These are phyloP conservation scores for Corynorhinus townsendii DNA, from an alignment of 2,113 vertebrate species.

Conservation along the genomic window DNA sequence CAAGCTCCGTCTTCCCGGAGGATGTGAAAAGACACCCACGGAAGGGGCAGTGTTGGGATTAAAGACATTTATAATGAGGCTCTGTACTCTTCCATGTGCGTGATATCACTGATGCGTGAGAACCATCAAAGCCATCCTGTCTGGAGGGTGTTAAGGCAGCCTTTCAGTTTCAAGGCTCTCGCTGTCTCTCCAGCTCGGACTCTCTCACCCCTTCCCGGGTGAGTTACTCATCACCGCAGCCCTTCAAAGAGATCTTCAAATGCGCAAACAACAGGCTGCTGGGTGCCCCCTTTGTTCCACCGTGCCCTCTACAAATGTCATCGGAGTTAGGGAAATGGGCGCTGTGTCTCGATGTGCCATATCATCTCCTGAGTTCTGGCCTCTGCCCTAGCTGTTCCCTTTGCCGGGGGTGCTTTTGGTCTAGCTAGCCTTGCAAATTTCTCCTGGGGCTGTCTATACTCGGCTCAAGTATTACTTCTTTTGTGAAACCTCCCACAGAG, in stretches of 20 bases:
- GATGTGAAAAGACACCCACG: neutral
- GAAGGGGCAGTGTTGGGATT: neutral
- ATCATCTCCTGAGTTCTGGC: neutral
- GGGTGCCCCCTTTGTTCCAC: fast-evolving
- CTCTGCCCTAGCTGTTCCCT: neutral
- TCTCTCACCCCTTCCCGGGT: fast-evolving
- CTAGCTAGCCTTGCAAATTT: too few relatives aligned
- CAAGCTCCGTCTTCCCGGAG: neutral
- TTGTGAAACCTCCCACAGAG: neutral
- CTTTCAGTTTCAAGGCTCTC: neutral
- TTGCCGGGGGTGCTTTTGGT: neutral
- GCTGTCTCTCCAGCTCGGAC: fast-evolving
- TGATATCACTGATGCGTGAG: neutral
- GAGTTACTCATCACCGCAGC: neutral
- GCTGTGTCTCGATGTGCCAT: fast-evolving
- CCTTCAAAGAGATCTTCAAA: neutral
- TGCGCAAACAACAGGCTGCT: fast-evolving
- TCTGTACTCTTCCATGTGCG: neutral
- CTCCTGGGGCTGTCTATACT: neutral
- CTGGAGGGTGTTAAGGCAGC: neutral
- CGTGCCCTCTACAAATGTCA: neutral
- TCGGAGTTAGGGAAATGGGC: fast-evolving
- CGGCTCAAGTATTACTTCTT: neutral
- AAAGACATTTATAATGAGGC: neutral
- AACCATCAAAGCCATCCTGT: neutral